Conservation (phyloP, 1,140 invertebrate genomes). For the Euwallacea similis region DNA sequence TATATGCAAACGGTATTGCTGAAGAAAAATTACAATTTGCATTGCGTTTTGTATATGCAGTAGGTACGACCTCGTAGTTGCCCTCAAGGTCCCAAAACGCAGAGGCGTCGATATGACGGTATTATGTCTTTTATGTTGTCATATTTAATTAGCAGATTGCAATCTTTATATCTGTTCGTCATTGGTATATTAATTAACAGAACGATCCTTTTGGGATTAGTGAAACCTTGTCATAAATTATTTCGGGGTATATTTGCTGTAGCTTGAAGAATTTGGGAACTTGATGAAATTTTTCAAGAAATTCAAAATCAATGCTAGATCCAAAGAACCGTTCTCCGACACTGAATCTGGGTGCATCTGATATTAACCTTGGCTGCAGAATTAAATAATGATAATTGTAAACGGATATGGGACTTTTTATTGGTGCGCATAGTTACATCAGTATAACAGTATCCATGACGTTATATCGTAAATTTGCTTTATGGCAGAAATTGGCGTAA, state of each 20-base stretch:
- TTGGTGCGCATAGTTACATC: slow-evolving; percentile 14
- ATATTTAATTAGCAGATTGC: no score
- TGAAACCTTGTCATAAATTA: no score
- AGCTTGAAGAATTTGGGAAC: not conserved
- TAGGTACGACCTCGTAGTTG: slow-evolving; percentile 6
- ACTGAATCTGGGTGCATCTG: slow-evolving; percentile 21
- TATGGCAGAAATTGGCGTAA: not conserved
- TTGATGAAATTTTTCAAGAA: not conserved
- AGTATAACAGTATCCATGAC: slow-evolving; percentile 12
- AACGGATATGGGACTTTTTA: slow-evolving; percentile 26
- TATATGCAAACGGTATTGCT: not conserved
- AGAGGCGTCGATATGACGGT: not conserved
- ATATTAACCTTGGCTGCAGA: slow-evolving; percentile 20
- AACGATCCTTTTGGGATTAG: no score
- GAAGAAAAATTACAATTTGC: slow-evolving; percentile 10
- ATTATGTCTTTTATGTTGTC: no score
- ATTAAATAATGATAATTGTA: slow-evolving; percentile 24
- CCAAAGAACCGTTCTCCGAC: not conserved
- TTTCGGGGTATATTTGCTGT: not conserved
- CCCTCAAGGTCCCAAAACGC: slow-evolving; percentile 1
- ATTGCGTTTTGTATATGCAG: slow-evolving; percentile 10
- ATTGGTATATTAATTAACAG: no score
- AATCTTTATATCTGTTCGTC: no score
- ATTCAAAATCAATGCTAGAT: no score
- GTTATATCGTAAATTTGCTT: not conserved